A percentile compares a stretch with the other conserved stretches of the same genome.
Evolutionary conservation across 2,888 invertebrate genomes (phyloP).

Genomic region (Halocaridina rubra): DNA sequence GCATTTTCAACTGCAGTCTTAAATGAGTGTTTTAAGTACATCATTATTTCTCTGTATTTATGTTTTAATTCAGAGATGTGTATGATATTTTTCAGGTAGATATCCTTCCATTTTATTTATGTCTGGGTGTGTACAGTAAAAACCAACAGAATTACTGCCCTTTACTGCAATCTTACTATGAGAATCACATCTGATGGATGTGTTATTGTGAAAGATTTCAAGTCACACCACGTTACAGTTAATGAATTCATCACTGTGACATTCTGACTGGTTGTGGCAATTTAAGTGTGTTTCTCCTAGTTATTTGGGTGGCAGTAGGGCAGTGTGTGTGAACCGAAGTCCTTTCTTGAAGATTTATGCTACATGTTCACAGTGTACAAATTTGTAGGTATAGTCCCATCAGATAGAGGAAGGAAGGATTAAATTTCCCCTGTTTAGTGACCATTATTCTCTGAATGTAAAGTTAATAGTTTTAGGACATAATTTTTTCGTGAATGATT

Average conservation of each 20-base stretch:
- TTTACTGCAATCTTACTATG: conserved; percentile 38
- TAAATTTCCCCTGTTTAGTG: too few relatives aligned
- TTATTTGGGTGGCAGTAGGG: conserved; percentile 38
- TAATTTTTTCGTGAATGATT: too few relatives aligned
- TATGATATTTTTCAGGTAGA: conserved; percentile 35
- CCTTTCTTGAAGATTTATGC: conserved; percentile 52
- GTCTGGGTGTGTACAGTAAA: conserved; percentile 42
- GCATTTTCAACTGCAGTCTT: too few relatives aligned
- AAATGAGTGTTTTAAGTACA: too few relatives aligned
- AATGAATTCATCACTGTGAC: too few relatives aligned
- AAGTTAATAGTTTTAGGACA: too few relatives aligned
- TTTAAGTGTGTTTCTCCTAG: conserved; percentile 38
- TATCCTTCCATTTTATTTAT: conserved; percentile 27
- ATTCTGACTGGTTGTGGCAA: too few relatives aligned
- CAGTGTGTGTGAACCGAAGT: conserved; percentile 40
- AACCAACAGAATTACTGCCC: too few relatives aligned
- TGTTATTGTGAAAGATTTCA: too few relatives aligned
- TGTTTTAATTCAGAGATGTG: conserved; percentile 19
- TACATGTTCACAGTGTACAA: conserved; percentile 56
- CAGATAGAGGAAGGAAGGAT: conserved; percentile 48
- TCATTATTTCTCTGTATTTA: not conserved
- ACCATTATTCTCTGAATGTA: too few relatives aligned
- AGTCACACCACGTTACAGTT: too few relatives aligned
- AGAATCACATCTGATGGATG: conserved; percentile 34
- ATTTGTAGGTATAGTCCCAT: conserved; percentile 45